Percentiles rank a stretch among this genome's conserved stretches.
Evolutionary conservation across 2,113 vertebrate species (phyloP).

Genomic region (Hypomesus transpacificus): DNA sequence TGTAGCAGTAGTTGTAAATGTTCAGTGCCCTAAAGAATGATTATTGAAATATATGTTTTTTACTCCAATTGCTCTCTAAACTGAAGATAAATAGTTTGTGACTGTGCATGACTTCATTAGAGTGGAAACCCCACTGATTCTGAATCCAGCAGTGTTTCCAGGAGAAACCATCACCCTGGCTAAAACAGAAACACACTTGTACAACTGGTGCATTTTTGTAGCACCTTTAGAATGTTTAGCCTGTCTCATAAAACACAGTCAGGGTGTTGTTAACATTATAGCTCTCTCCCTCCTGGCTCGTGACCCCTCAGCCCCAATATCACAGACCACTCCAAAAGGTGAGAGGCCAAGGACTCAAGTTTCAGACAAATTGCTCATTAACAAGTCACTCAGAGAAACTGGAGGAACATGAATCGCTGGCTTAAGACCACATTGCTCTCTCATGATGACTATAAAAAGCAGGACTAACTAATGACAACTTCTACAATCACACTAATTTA

Average conservation of each 20-base stretch:
- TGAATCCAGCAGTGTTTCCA: too few relatives aligned
- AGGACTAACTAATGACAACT: neutral
- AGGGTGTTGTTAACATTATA: constrained; percentile 5
- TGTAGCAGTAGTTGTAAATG: too few relatives aligned
- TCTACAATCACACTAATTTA: neutral
- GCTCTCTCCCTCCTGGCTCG: neutral
- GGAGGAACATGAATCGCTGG: neutral
- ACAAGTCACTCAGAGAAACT: neutral
- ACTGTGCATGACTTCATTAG: neutral
- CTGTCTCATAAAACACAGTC: constrained; percentile 3
- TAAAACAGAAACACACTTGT: too few relatives aligned
- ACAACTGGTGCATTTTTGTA: neutral
- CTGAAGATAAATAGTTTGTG: neutral
- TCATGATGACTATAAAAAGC: neutral
- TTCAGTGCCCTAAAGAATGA: too few relatives aligned
- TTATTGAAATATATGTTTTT: too few relatives aligned
- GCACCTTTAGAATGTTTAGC: neutral
- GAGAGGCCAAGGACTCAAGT: neutral
- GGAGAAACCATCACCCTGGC: too few relatives aligned
- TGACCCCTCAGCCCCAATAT: constrained; percentile 10
- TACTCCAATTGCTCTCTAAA: too few relatives aligned
- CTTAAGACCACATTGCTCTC: neutral
- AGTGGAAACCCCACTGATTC: too few relatives aligned
- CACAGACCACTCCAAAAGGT: neutral
- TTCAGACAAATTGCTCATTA: constrained; percentile 5